Percentiles rank a stretch among this genome's conserved stretches.
phyloP scores from a whole-genome alignment of 2,888 invertebrate species.

The Eugnorisma glareosa region DNA sequence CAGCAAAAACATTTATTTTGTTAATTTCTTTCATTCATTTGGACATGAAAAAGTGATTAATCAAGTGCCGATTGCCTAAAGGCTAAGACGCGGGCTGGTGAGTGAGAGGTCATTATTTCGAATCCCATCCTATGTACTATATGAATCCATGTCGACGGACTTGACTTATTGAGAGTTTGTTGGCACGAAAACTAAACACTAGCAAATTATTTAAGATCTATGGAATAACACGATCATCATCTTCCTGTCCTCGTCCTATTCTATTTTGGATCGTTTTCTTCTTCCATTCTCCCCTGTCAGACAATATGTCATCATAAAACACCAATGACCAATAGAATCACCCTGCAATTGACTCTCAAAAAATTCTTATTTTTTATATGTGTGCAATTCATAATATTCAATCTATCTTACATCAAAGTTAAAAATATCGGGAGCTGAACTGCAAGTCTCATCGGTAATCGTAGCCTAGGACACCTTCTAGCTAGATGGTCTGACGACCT shows the following conservation, averaged over 20 bases:
- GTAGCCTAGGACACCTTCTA: not conserved
- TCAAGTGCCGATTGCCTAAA: conserved; percentile 8
- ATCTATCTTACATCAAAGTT: not conserved
- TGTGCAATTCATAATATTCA: too few species aligned
- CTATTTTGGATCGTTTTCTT: too few species aligned
- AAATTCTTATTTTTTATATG: too few species aligned
- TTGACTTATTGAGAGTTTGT: too few species aligned
- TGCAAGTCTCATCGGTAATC: not conserved
- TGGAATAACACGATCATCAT: too few species aligned
- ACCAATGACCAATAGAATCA: not conserved
- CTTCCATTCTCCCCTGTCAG: too few species aligned
- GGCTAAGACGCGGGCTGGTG: too few species aligned
- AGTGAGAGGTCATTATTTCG: not conserved
- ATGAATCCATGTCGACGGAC: too few species aligned
- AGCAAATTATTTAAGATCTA: too few species aligned
- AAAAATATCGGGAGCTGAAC: not conserved
- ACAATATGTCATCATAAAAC: too few species aligned
- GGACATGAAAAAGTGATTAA: conserved; percentile 15
- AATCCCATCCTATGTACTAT: not conserved
- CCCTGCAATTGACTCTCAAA: not conserved
- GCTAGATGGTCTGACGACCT: not conserved
- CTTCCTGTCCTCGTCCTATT: too few species aligned
- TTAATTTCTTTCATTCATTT: conserved; percentile 25
- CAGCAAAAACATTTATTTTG: conserved; percentile 24
- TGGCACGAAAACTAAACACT: too few species aligned